Evolutionary conservation across 2,113 vertebrate genomes (phyloP), one percentile per base, ranked within the genome.

Genomic region (mouse (Mus musculus)): DNA sequence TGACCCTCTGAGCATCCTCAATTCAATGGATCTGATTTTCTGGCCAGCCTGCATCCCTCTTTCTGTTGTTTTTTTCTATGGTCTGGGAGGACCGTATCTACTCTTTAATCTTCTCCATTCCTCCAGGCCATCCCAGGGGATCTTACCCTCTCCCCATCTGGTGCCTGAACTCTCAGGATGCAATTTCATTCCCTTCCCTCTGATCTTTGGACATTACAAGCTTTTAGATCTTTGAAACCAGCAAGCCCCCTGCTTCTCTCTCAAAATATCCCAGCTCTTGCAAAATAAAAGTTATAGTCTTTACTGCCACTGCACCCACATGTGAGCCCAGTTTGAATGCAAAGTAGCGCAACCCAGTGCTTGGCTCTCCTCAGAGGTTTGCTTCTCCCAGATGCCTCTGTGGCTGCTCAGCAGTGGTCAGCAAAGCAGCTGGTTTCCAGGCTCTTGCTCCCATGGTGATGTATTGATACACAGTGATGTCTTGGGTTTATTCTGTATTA

Each of bases 261-360:
- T 84, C 33, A 77, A 94, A 90, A 96, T 90, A 63, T 72, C 56
- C 59, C 65, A 87, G 24, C 16, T 95, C 22, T 89, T 93, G 30
- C 0, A 63, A 94, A 84, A 78, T 39, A 26, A 56, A 92, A 89
- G 61, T 39, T 81, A 1, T 33, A 49, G 39, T 12, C 75, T 82
- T 71, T 76, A 76, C 7, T 65, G 65, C 24, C 73, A 5, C 16
- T 75, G 42, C 67, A 14, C 72, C 59, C 54, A n/a, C 71, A n/a
- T n/a, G 76, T 52, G 24, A 63, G 73, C 82, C 77, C 67, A 49
- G 56, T 88, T 56, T n/a, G 61, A 72, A 78, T n/a, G 2, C n/a
- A 36, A 90, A 80, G 39, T 11, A 36, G 78, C 67, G 46, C 33
- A 33, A 22, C 24, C 17, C 24, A n/a, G 11, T 3, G 24, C 20